Base-by-base conservation (phyloP, 1,140 invertebrate species). In the Caerostris darwini region DNA sequence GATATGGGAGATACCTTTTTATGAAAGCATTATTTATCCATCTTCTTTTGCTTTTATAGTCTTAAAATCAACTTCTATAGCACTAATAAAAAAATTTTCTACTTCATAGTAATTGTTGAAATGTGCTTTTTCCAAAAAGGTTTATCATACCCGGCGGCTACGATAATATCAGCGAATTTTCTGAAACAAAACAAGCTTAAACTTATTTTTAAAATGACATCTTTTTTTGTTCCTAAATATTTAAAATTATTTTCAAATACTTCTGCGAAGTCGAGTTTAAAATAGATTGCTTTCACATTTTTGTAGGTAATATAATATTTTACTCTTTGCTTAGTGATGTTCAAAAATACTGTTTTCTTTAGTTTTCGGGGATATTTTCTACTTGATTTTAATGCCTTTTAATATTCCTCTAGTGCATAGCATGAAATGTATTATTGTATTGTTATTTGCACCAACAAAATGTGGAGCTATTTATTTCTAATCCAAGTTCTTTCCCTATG, bases 161-260 rank as follows among this genome's bases (percentile, higher is more conserved):
- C 8, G 53, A 77, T 77, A 77, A 77, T 77, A 77, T 77, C 34
- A 77, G 71, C 53, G 12, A 77, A 53, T 77, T 77, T 34, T 50
- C 53, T 77, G 71, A 50, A 50, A 77, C 71, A 77, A 50, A 77
- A 77, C 71, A 77, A 77, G 53, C 71, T 77, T 77, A 77, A 77
- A 77, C 71, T 77, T 50, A 19, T 50, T 50, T 50, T 77, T 77
- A 77, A 77, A 77, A 77, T 7, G 50, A 8, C 71, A 77, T 77
- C 34, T 34, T 77, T 77, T 34, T 34, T 53, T 53, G 3, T 34
- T 71, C 19, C 69, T 50, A 77, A 77, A 50, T 12, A 19, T 34
- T 77, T 77, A 50, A 77, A 77, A 77, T 77, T 77, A 50, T 34
- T 12, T 77, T 12, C 5, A 50, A 77, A 34, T 50, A 50, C 19